Evolutionary conservation across 2,888 invertebrate species (phyloP), one percentile per base, ranked within the genome.

Genomic region (Lepeophtheirus nordmannii): DNA sequence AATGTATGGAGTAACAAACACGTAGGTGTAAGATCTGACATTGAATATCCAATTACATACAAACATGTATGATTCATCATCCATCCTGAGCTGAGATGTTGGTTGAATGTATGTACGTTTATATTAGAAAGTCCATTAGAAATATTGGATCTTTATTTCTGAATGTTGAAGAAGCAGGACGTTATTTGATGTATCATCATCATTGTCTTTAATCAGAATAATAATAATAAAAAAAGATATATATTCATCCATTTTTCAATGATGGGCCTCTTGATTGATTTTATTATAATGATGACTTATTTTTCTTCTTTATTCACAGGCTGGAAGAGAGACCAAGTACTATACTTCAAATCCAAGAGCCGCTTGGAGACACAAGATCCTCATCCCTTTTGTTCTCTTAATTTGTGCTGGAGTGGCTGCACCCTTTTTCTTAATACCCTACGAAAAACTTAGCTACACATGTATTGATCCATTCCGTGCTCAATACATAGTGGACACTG

Each of bases 271-370:
- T 30, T 30, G 30, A 30, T 30, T 30, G 30, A 30, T 2, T 30
- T 30, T 30, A 30, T 30, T 30, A 30, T 30, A 30, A 30, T 30
- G 2, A 30, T 30, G 30, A 30, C 53, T 5, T 58, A 58, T 10
- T 39, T 30, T 1, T 38, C 12, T 62, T 23, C 17, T 20, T 38
- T 62, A n/a, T 40, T 62, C 37, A 10, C 62, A 62, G 62, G 62
- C 62, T 20, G 62, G 62, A n/a, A 62, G 39, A 23, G 62, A 62
- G 40, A 62, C 20, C 39, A 62, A 62, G 39, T 62, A 38, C 62
- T 62, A 40, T 40, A 38, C 20, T n/a, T 38, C 20, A 37, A 41
- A 38, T n/a, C 39, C 62, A 17, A 14, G 53, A 14, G 53, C 53
- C 8, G 37, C 62, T 20, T 62, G 38, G 62, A 17, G 20, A 10